Conservation (phyloP, 2,113 vertebrate species). For the Centropus bengalensis region DNA sequence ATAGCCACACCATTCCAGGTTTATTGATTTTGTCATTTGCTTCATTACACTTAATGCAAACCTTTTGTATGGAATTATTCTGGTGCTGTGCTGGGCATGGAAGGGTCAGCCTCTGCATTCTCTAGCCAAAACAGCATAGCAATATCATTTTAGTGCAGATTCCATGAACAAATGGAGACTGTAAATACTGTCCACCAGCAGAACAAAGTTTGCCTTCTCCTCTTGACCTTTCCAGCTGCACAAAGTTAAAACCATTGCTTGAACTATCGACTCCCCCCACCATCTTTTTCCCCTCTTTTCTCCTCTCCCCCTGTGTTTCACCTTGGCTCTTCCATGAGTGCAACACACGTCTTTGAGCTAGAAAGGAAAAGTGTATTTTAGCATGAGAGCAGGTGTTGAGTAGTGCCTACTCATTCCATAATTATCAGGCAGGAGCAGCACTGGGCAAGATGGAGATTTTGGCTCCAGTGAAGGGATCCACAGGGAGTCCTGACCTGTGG, state of each 20-base stretch:
- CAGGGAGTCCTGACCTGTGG: background rate
- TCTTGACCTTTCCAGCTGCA: conserved; percentile 46
- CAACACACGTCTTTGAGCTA: background rate
- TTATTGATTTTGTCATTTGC: conserved; percentile 87
- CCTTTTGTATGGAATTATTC: conserved; percentile 61
- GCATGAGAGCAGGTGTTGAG: background rate
- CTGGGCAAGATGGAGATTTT: background rate
- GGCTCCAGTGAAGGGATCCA: background rate
- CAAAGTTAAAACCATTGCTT: background rate
- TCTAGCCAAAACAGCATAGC: conserved; percentile 53
- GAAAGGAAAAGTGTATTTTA: background rate
- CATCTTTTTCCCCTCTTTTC: background rate
- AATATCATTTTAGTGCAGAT: conserved; percentile 40
- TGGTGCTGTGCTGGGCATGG: conserved; percentile 36
- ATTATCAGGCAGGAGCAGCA: background rate
- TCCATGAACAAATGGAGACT: background rate
- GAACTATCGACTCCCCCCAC: background rate
- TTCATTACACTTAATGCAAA: conserved; percentile 73
- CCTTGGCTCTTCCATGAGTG: background rate
- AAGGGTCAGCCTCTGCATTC: conserved; percentile 31
- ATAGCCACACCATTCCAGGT: conserved; percentile 74
- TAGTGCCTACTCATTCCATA: background rate
- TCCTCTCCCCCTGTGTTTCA: background rate
- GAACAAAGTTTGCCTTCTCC: conserved; percentile 42
- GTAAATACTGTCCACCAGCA: conserved; percentile 48